A percentile compares a stretch with the other conserved stretches of the same genome.
phyloP scores from a whole-genome alignment of 1,140 invertebrate genomes.

The Nasonia giraulti region DNA sequence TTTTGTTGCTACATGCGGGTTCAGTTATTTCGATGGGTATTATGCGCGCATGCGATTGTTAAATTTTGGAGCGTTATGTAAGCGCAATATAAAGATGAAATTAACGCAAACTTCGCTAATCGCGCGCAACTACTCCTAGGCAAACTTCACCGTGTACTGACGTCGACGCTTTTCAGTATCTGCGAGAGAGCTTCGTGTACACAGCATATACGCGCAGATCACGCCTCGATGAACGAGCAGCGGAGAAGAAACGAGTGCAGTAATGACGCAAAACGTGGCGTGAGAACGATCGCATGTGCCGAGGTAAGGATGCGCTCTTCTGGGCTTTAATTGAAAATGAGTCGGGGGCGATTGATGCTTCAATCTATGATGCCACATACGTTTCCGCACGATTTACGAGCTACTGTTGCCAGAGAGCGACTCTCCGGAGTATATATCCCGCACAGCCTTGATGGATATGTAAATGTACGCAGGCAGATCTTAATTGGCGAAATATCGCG shows the following conservation, averaged over 20 bases:
- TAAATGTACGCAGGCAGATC: neutral
- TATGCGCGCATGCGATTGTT: neutral
- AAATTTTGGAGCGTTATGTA: neutral
- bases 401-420: neutral
- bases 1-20: neutral
- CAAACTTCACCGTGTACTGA: neutral
- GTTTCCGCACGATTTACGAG: neutral
- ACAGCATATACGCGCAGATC: neutral
- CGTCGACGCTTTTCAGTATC: too few relatives aligned
- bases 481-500: neutral
- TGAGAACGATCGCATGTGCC: constrained; percentile 21
- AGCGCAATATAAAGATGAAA: constrained; percentile 27
- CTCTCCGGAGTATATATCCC: neutral
- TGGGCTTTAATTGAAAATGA: constrained; percentile 27
- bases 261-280: constrained; percentile 8
- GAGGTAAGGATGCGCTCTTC: neutral
- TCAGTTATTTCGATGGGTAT: neutral
- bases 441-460: too few relatives aligned
- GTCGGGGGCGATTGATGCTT: constrained; percentile 29
- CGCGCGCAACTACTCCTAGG: neutral
- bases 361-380: neutral
- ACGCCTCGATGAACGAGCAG: neutral
- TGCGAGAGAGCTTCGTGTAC: neutral
- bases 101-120: constrained; percentile 11
- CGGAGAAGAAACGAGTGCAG: neutral